phyloP scores from a whole-genome alignment of 2,113 vertebrate genomes.

The Lates calcarifer region DNA sequence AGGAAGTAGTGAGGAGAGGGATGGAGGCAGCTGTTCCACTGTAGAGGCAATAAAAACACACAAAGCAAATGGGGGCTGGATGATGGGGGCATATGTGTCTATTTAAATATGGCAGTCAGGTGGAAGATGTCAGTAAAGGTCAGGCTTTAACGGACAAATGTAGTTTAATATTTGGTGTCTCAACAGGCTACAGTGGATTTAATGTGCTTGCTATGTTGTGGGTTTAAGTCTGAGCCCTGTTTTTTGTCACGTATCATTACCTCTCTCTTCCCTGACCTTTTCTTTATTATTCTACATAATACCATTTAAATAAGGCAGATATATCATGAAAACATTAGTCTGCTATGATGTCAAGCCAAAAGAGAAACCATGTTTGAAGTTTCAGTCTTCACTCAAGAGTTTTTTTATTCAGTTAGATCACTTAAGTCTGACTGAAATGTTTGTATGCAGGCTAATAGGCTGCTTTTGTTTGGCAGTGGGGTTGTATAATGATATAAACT shows the following conservation, averaged over 20 bases:
- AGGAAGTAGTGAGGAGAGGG: conserved; percentile 46
- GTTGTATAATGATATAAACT: conserved; percentile 23
- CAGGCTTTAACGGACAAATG: conserved; percentile 18
- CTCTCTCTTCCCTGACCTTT: neutral
- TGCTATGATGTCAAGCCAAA: neutral
- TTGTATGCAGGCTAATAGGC: neutral
- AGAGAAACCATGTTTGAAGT: neutral
- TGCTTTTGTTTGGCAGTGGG: neutral
- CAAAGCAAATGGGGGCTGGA: conserved; percentile 63
- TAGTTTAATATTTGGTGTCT: conserved; percentile 37
- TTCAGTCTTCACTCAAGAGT: neutral
- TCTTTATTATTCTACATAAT: neutral
- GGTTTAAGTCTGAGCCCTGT: neutral
- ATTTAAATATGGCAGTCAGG: conserved; percentile 48
- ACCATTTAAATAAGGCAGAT: neutral
- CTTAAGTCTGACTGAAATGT: neutral
- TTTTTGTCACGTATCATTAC: conserved; percentile 18
- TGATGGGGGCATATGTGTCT: conserved; percentile 56
- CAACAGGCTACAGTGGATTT: neutral
- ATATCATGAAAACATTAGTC: conserved; percentile 11
- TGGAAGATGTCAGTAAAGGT: conserved; percentile 54
- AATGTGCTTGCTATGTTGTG: conserved; percentile 31
- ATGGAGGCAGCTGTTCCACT: conserved; percentile 73
- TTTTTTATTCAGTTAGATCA: conserved; percentile 2
- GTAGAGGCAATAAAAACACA: conserved; percentile 69